Base-by-base conservation (phyloP, 2,113 vertebrate genomes). In the Vicugna pacos region DNA sequence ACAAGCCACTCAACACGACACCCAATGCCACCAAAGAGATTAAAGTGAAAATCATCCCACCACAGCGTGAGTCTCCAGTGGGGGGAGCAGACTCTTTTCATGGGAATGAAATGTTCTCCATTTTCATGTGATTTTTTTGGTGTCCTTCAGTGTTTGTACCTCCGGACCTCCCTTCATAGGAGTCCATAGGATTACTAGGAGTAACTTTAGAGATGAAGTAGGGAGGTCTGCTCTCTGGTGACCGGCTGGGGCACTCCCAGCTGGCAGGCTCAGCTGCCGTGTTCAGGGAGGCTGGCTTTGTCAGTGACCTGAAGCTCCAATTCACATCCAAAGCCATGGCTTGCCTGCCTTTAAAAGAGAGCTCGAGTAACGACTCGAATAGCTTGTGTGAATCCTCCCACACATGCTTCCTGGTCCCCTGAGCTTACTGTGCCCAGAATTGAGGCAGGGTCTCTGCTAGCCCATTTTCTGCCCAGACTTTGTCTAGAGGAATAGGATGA, bases 1-100 rank as follows among this genome's bases (percentile, higher is more conserved):
- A 99, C 98, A 99, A 99, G 96, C 99, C 99, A 28, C 99, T 99
- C 0, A 99, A 99, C 96, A 99, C 98, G 0, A 99, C 99, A 0
- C 99, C 99, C 0, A 99, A 99, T 48, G 96, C 99, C 4, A 97
- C 99, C 98, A 99, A 99, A 98, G 99, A 99, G 97, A 99, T 99
- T 97, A 99, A 99, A 99, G 99, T 99, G 87, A 99, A 99, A 98
- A 99, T 99, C 97, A 99, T 99, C 95, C 99, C 99, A 0, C 98
- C 99, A 0, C 99, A 99, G 38, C 99, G 99, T 99, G 98, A 99
- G 99, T 97, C 52, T 30, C 0, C 32, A 35, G 38, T 30, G 20
- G 65, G 35, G 35, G 5, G 38, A 81, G 32, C n/a, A 72, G 17
- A 22, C 38, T 76, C n/a, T 79, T 52, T 77, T 54, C n/a, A 64